Conservation (phyloP, 2,113 vertebrate genomes). For the Nipponia nippon region DNA sequence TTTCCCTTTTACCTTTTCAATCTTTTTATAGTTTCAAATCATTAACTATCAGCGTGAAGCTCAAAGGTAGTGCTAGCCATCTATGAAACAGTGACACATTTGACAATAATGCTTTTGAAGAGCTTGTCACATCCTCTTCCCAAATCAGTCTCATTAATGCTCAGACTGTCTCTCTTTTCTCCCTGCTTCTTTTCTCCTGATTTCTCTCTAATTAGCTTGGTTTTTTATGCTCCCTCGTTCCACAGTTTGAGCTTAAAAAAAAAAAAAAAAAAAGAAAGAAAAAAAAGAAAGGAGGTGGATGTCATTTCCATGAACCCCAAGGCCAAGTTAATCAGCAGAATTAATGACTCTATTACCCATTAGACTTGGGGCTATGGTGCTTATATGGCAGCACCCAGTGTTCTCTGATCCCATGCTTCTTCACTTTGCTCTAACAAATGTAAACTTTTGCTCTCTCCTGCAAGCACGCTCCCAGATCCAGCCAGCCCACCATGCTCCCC, state of each 20-base stretch:
- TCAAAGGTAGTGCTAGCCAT: slow-evolving; percentile 76
- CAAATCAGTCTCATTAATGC: slow-evolving; percentile 84
- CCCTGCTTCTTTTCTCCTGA: slow-evolving; percentile 74
- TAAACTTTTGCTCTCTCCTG: slow-evolving; percentile 53
- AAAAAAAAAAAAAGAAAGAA: neutral
- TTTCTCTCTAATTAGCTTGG: slow-evolving; percentile 81
- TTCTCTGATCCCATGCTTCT: neutral
- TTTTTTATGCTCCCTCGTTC: slow-evolving; percentile 70
- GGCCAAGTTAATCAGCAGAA: slow-evolving; percentile 84
- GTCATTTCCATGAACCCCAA: slow-evolving; percentile 78
- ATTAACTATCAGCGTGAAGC: slow-evolving; percentile 82
- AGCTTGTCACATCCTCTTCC: slow-evolving; percentile 80
- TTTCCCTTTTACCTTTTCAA: slow-evolving; percentile 78
- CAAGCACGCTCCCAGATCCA: neutral
- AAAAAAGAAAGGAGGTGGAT: slow-evolving; percentile 57
- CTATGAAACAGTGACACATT: slow-evolving; percentile 81
- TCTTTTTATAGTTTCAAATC: slow-evolving; percentile 83
- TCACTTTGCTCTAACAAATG: slow-evolving; percentile 52
- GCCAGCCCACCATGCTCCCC: neutral
- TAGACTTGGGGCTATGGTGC: slow-evolving; percentile 58
- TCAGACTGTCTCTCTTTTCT: slow-evolving; percentile 77
- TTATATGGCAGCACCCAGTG: slow-evolving; percentile 41
- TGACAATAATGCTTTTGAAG: slow-evolving; percentile 85
- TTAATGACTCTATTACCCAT: slow-evolving; percentile 82
- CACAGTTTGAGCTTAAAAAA: slow-evolving; percentile 63